Percentiles rank a stretch among this genome's conserved stretches.
Evolutionary conservation across 2,113 vertebrate genomes (phyloP).

Genomic region (Epinephelus cyanopodus): DNA sequence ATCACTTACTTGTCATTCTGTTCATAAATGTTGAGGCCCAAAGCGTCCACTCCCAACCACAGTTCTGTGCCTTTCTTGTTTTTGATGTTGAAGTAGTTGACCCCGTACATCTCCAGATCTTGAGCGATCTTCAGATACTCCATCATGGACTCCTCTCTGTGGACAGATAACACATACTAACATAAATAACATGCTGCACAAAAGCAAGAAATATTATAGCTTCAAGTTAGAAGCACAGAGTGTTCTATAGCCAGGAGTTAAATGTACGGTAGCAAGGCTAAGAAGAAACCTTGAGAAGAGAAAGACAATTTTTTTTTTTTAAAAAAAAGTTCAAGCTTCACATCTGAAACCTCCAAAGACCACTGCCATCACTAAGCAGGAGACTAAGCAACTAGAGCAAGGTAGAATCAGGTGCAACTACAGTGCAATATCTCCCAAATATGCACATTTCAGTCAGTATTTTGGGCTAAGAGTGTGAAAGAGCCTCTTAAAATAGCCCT

Average conservation of each 20-base stretch:
- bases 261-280: neutral
- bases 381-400: neutral
- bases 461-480: neutral
- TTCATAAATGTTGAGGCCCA: constrained; percentile 98
- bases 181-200: neutral
- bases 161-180: neutral
- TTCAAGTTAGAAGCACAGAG: neutral
- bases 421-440: neutral
- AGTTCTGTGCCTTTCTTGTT: constrained; percentile 99
- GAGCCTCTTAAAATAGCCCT: neutral
- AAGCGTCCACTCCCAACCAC: constrained; percentile 95
- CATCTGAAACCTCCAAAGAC: neutral
- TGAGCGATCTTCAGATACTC: constrained; percentile 99
- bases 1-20: constrained; percentile 93
- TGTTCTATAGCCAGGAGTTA: neutral
- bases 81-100: constrained; percentile 99
- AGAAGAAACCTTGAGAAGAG: constrained; percentile 1
- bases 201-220: neutral
- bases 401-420: neutral
- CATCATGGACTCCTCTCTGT: constrained; percentile 97
- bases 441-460: constrained; percentile 1
- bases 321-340: neutral
- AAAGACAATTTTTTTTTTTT: neutral
- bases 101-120: constrained; percentile 98
- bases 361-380: neutral